Percentiles rank a stretch among this genome's conserved stretches.
These are phyloP conservation scores for Muscicapa adusta DNA, from an alignment of 2,113 vertebrate genomes.

Conservation along the genomic window DNA sequence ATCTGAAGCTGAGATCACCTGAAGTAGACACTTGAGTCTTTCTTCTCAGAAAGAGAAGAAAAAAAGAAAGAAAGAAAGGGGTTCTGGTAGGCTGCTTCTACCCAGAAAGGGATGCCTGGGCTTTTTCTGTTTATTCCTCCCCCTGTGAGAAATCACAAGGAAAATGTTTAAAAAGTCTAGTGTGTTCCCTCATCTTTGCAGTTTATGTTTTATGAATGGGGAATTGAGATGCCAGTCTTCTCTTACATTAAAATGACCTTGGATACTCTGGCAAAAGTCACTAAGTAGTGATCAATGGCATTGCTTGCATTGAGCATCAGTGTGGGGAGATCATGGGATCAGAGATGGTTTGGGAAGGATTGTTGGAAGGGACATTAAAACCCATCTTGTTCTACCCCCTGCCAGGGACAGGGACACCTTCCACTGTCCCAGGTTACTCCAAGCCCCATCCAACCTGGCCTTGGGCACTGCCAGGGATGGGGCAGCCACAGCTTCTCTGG, in stretches of 20 bases:
- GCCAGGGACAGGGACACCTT: not conserved
- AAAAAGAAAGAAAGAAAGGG: not conserved
- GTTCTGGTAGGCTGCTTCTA: not conserved
- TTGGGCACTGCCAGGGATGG: too few species aligned
- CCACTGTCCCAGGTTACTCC: rapidly evolving
- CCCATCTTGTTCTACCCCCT: not conserved
- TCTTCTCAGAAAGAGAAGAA: not conserved
- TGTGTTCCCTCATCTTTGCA: not conserved
- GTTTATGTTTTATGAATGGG: not conserved
- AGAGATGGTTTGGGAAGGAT: not conserved
- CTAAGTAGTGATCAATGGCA: not conserved
- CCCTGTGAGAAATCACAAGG: not conserved
- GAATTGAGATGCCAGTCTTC: not conserved
- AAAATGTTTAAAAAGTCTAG: not conserved
- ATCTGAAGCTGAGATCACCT: not conserved
- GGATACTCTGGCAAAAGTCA: not conserved
- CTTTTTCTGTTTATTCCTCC: not conserved
- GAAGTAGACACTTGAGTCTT: not conserved
- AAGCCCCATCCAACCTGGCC: not conserved
- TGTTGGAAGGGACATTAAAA: not conserved
- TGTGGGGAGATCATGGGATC: not conserved
- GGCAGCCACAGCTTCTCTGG: too few species aligned
- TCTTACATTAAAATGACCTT: not conserved
- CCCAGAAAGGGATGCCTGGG: not conserved
- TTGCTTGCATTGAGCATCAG: not conserved